Evolutionary conservation across 2,888 invertebrate species (phyloP).

Genomic region (Baccha elongata): DNA sequence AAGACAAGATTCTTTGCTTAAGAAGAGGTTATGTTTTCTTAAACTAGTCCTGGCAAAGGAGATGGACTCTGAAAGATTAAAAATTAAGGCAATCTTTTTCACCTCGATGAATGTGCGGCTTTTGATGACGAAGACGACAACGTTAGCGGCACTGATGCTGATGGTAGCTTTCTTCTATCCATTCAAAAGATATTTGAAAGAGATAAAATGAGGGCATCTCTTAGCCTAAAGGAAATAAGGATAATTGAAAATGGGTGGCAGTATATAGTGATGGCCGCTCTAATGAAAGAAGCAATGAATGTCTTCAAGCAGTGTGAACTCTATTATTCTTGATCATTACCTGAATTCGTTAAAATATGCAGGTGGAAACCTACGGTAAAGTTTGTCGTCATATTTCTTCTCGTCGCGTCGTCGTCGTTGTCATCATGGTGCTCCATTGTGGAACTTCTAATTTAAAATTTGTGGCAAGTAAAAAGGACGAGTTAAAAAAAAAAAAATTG

Average conservation of each 20-base stretch:
- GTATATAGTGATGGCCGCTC: neutral
- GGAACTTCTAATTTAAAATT: slow-evolving; percentile 64
- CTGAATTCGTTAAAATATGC: slow-evolving; percentile 59
- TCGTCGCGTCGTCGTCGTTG: neutral
- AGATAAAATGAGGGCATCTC: slow-evolving; percentile 67
- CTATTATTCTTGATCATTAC: slow-evolving; percentile 69
- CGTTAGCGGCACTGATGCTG: neutral
- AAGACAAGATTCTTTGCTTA: slow-evolving; percentile 21
- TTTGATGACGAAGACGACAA: neutral
- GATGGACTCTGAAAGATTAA: slow-evolving; percentile 67
- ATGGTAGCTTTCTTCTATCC: slow-evolving; percentile 12
- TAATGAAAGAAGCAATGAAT: slow-evolving; percentile 29
- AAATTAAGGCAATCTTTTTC: slow-evolving; percentile 67
- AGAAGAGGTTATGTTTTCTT: slow-evolving; percentile 8
- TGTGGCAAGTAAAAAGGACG: slow-evolving; percentile 29
- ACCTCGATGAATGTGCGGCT: slow-evolving; percentile 48
- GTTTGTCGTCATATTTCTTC: slow-evolving; percentile 37
- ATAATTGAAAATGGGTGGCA: slow-evolving; percentile 65
- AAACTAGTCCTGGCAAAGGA: neutral
- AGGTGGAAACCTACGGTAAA: slow-evolving; percentile 37
- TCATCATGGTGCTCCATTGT: slow-evolving; percentile 51
- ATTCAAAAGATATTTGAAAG: slow-evolving; percentile 65
- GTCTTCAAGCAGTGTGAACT: slow-evolving; percentile 58
- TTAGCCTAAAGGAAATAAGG: slow-evolving; percentile 59
- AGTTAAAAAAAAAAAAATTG: slow-evolving; percentile 20